These are phyloP conservation scores for Agonopterix subpropinquella DNA, from an alignment of 2,888 invertebrate species.

Conservation along the genomic window DNA sequence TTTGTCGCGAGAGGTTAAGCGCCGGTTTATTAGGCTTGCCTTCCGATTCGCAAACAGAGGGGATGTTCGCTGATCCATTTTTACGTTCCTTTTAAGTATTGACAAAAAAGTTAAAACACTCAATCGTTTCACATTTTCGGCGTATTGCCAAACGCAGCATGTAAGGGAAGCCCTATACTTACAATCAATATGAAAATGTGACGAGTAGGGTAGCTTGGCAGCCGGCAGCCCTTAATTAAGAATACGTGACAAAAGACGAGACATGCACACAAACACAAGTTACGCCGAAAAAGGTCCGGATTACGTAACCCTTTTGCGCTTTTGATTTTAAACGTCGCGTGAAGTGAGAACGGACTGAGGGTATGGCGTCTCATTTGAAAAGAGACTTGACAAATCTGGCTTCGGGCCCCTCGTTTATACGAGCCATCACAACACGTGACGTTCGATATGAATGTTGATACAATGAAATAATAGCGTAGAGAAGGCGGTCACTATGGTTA, in stretches of 20 bases:
- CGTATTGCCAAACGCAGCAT: conserved; percentile 29
- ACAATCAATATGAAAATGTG: conserved; percentile 67
- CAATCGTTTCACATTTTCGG: conserved; percentile 40
- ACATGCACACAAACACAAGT: conserved; percentile 69
- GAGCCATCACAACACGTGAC: conserved; percentile 59
- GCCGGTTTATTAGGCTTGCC: conserved; percentile 71
- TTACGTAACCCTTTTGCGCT: conserved; percentile 73
- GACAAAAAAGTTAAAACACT: conserved; percentile 31
- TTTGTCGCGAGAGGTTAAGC: conserved; percentile 73
- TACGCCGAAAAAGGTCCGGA: conserved; percentile 69
- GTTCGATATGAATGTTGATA: conserved; percentile 68
- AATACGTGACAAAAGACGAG: conserved; percentile 77
- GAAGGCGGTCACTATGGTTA: conserved; percentile 65
- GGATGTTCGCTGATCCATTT: conserved; percentile 48
- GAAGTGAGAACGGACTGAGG: conserved; percentile 58
- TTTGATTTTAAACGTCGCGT: conserved; percentile 72
- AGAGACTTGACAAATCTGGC: conserved; percentile 72
- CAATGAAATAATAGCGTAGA: conserved; percentile 60
- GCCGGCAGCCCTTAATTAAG: conserved; percentile 70
- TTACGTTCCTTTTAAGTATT: conserved; percentile 32
- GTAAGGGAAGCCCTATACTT: conserved; percentile 42
- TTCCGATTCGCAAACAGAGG: conserved; percentile 68
- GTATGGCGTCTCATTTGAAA: conserved; percentile 66
- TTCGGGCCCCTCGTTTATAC: conserved; percentile 69
- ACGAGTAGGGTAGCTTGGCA: conserved; percentile 61